Evolutionary conservation across 1,140 invertebrate genomes (phyloP), one percentile per base, ranked within the genome.

Genomic region (Cydia splendana): DNA sequence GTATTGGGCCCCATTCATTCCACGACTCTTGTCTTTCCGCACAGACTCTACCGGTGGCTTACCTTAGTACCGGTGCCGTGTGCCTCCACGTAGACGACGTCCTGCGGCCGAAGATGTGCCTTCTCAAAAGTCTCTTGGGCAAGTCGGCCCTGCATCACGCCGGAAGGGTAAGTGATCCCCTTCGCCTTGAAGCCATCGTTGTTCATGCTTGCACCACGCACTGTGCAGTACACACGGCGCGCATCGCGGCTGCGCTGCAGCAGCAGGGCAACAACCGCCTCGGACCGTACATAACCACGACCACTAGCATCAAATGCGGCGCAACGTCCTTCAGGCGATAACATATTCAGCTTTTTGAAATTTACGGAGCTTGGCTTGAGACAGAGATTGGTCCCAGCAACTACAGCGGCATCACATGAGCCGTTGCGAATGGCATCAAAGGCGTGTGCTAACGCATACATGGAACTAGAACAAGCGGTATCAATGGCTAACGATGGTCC

Each of bases 11-110:
- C n/a, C n/a, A n/a, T n/a, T n/a, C n/a, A n/a, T n/a, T n/a, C n/a
- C n/a, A n/a, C n/a, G n/a, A n/a, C n/a, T n/a, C n/a, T n/a, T n/a
- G n/a, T n/a, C n/a, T n/a, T n/a, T n/a, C n/a, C n/a, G n/a, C n/a
- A n/a, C n/a, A n/a, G n/a, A n/a, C n/a, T n/a, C n/a, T n/a, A n/a
- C n/a, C n/a, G n/a, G n/a, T n/a, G n/a, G n/a, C n/a, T n/a, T 42
- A 96, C 95, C 93, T 98, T 96, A 0, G 98, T 99, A 48, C 98
- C 98, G 5, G 98, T 99, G 24, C 98, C 98, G 90, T 99, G 99
- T 24, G 98, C 98, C 91, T 99, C 99, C 13, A 99, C 96, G 88
- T 99, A 99, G 38, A 10, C 38, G 38, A 42, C 38, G 38, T 42
- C 38, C 38, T 42, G 38, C 38, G 38, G 38, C 9, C 97, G 95